Percentiles rank a stretch among this genome's conserved stretches.
These are phyloP conservation scores for Drosophila diplacantha DNA, from an alignment of 2,888 invertebrate species.

Conservation along the genomic window DNA sequence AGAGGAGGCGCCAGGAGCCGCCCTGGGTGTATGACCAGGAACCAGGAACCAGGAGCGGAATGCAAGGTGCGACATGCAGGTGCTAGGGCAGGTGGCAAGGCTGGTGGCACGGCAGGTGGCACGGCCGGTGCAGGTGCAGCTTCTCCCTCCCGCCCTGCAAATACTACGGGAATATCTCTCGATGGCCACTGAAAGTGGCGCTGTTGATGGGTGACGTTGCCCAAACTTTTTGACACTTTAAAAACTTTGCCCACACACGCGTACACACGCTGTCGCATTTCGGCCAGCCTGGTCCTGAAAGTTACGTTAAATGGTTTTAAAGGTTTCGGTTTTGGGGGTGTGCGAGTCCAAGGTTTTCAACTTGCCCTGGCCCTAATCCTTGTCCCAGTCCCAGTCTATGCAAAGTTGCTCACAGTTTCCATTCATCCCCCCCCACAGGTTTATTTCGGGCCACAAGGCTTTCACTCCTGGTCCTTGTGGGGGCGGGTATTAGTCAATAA, in stretches of 20 bases:
- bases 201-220: slow-evolving; percentile 59
- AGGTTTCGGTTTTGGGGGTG: slow-evolving; percentile 47
- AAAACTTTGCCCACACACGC: slow-evolving; percentile 49
- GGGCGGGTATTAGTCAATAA: slow-evolving; percentile 35
- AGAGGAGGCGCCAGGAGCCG: neutral
- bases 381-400: slow-evolving; percentile 10
- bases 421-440: neutral
- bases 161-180: slow-evolving; percentile 20
- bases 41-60: slow-evolving; percentile 30
- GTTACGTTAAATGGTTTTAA: slow-evolving; percentile 60
- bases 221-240: slow-evolving; percentile 62
- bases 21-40: slow-evolving; percentile 26
- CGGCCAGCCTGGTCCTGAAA: slow-evolving; percentile 48
- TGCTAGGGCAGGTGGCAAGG: neutral
- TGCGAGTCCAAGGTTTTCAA: slow-evolving; percentile 17
- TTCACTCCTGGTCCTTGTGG: neutral
- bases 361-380: neutral
- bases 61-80: slow-evolving; percentile 44
- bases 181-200: slow-evolving; percentile 46
- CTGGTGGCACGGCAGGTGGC: neutral
- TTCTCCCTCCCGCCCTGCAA: neutral
- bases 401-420: slow-evolving; percentile 16
- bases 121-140: neutral
- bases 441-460: slow-evolving; percentile 7
- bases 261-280: slow-evolving; percentile 29